phyloP scores from a whole-genome alignment of 2,888 invertebrate genomes.

The Cactoblastis cactorum region DNA sequence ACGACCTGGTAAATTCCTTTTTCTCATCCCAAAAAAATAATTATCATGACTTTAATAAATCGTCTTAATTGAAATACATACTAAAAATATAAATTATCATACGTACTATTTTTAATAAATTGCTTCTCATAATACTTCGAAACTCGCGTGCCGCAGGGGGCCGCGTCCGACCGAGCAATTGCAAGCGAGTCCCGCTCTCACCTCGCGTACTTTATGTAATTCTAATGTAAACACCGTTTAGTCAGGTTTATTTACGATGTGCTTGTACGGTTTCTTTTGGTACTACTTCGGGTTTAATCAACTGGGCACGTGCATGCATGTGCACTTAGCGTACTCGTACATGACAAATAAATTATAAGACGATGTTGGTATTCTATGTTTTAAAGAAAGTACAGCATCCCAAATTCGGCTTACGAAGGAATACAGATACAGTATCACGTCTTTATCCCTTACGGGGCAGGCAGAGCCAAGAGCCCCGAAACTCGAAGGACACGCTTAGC shows the following conservation, averaged over 20 bases:
- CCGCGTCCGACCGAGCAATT: slow-evolving; percentile 1
- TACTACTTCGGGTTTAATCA: not conserved
- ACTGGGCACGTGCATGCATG: not conserved
- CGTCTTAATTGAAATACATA: not conserved
- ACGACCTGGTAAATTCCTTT: too few species aligned
- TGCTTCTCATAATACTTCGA: not conserved
- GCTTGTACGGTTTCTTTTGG: not conserved
- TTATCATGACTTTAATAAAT: not conserved
- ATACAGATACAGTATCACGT: too few species aligned
- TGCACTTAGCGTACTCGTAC: not conserved
- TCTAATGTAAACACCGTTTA: slow-evolving; percentile 8
- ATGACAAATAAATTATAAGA: too few species aligned
- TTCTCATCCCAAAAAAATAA: not conserved
- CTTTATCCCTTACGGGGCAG: too few species aligned
- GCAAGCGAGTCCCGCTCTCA: not conserved
- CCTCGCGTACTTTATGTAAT: slow-evolving; percentile 1
- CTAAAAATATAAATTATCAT: not conserved
- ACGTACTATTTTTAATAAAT: not conserved
- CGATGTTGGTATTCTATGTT: too few species aligned
- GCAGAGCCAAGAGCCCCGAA: too few species aligned
- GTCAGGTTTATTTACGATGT: not conserved
- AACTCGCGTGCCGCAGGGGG: not conserved
- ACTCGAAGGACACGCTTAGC: too few species aligned
- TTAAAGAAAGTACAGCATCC: too few species aligned
- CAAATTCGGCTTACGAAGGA: too few species aligned